phyloP scores from a whole-genome alignment of 2,888 invertebrate species.

The Acanthacorydalis orientalis region DNA sequence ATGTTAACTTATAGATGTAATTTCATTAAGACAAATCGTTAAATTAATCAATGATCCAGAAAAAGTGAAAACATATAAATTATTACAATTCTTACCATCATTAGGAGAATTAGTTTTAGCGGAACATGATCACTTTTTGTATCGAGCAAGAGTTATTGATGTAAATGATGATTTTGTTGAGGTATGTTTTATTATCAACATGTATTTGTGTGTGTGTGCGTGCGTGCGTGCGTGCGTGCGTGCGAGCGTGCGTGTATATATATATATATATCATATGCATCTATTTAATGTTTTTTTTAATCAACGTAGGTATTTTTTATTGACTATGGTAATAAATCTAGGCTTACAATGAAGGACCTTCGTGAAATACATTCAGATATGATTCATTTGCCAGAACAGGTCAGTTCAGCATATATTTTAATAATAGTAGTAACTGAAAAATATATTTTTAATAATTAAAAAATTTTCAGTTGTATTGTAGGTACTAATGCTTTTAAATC shows the following conservation, averaged over 20 bases:
- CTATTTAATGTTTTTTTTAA: too few relatives aligned
- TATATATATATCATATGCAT: neutral
- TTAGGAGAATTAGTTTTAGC: neutral
- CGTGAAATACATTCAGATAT: neutral
- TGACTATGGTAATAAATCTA: neutral
- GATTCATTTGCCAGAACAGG: slow-evolving; percentile 1
- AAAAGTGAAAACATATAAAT: neutral
- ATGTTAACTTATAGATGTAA: too few relatives aligned
- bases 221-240: too few relatives aligned
- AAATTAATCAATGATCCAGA: slow-evolving; percentile 1
- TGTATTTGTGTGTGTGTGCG: too few relatives aligned
- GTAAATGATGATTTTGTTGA: neutral
- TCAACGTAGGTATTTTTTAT: neutral
- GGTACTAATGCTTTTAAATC: too few relatives aligned
- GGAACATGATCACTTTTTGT: neutral
- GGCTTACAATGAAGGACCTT: neutral
- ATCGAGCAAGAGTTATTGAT: slow-evolving; percentile 1
- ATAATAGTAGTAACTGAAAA: too few relatives aligned
- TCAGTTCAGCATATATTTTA: too few relatives aligned
- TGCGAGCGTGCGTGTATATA: too few relatives aligned
- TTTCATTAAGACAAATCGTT: neutral
- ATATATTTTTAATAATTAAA: too few relatives aligned
- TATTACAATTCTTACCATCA: neutral
- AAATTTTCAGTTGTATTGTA: too few relatives aligned
- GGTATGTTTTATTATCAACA: too few relatives aligned